Conservation (phyloP, 2,888 invertebrate species). For the Epirrita christyi region DNA sequence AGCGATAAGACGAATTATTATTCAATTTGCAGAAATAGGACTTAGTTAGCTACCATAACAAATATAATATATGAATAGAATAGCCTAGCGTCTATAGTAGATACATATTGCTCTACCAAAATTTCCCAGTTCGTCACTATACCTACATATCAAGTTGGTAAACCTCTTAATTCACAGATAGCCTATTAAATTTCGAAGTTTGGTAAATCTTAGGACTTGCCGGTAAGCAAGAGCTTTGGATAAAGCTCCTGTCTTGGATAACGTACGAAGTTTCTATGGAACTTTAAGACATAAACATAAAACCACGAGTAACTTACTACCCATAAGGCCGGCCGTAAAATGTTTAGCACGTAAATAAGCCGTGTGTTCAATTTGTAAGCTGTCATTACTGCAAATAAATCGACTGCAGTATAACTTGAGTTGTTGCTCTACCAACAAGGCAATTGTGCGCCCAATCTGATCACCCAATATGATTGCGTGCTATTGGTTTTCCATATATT, state of each 20-base stretch:
- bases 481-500: background rate
- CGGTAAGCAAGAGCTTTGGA: slow-evolving; percentile 23
- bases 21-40: too few species aligned
- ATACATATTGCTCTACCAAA: too few species aligned
- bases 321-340: slow-evolving; percentile 32
- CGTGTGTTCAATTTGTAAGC: slow-evolving; percentile 29
- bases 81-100: too few species aligned
- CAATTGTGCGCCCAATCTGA: background rate
- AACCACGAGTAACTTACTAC: slow-evolving; percentile 27
- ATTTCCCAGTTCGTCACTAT: background rate
- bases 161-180: slow-evolving; percentile 17
- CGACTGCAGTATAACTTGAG: background rate
- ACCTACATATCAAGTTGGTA: slow-evolving; percentile 1
- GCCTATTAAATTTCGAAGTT: slow-evolving; percentile 27
- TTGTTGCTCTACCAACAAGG: background rate
- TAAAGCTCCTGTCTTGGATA: slow-evolving; percentile 19
- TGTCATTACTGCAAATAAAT: slow-evolving; percentile 30
- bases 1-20: too few species aligned
- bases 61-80: too few species aligned
- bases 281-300: slow-evolving; percentile 34
- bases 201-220: slow-evolving; percentile 21
- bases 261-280: slow-evolving; percentile 24
- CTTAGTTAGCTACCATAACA: too few species aligned
- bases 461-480: background rate
- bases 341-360: slow-evolving; percentile 32